Conservation (phyloP, 2,797 vertebrate species). For the Parauchenoglanis punctatus region DNA sequence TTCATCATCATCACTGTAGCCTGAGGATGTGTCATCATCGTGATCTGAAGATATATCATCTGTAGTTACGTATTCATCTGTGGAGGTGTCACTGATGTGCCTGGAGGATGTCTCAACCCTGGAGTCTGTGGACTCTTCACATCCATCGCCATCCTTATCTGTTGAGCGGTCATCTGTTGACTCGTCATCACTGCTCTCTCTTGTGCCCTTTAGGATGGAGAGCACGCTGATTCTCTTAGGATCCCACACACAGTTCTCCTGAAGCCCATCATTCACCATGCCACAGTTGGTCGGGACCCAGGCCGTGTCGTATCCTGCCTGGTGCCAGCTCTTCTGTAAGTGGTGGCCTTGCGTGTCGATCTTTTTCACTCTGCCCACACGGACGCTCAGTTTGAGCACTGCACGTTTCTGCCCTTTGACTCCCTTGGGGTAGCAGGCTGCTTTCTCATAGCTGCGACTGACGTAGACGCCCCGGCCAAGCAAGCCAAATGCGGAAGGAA, state of each 20-base stretch:
- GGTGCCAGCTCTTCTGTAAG: slow-evolving; percentile 50
- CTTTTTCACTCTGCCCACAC: slow-evolving; percentile 54
- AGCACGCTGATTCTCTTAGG: neutral
- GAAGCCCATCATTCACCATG: slow-evolving; percentile 61
- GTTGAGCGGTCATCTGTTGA: no score
- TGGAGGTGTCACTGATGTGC: no score
- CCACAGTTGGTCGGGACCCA: slow-evolving; percentile 40
- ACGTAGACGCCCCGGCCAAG: slow-evolving; percentile 57
- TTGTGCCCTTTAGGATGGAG: no score
- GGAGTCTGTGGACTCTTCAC: no score
- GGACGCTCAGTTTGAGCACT: slow-evolving; percentile 48
- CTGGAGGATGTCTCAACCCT: no score
- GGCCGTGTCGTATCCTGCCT: slow-evolving; percentile 54
- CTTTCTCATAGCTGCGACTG: slow-evolving; percentile 43
- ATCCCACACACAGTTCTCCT: slow-evolving; percentile 11
- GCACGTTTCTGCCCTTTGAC: neutral
- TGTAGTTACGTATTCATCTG: no score
- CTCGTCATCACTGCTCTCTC: no score
- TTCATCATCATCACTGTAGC: no score
- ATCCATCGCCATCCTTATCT: no score
- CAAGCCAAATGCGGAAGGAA: slow-evolving; percentile 41
- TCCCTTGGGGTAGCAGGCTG: slow-evolving; percentile 33
- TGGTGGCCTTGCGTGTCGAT: slow-evolving; percentile 51
- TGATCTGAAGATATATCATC: no score
- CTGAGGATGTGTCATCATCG: no score